Evolutionary conservation across 2,888 invertebrate species (phyloP).

Genomic region (Rhorus exstirpatorius): DNA sequence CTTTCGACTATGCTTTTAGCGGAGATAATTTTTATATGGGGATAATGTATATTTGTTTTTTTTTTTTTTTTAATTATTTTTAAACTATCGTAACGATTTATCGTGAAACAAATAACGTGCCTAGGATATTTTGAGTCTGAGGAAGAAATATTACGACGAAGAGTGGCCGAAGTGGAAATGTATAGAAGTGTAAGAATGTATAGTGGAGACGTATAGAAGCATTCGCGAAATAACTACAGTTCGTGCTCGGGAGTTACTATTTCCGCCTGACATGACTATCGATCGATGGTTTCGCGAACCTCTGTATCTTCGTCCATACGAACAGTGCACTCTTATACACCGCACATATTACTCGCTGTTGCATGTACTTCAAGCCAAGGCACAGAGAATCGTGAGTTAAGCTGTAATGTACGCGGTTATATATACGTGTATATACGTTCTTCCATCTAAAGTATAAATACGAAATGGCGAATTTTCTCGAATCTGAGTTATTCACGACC

Average conservation of each 20-base stretch:
- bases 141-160: slow-evolving; percentile 43
- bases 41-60: no score
- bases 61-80: no score
- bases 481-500: slow-evolving; percentile 45
- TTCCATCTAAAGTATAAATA: not conserved
- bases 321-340: slow-evolving; percentile 59
- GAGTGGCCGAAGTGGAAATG: slow-evolving; percentile 14
- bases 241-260: slow-evolving; percentile 66
- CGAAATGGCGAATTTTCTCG: slow-evolving; percentile 37
- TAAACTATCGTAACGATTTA: no score
- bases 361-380: slow-evolving; percentile 3
- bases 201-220: slow-evolving; percentile 22
- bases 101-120: not conserved
- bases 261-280: slow-evolving; percentile 70
- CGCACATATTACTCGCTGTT: slow-evolving; percentile 35
- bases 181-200: not conserved
- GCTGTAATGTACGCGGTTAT: not conserved
- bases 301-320: slow-evolving; percentile 59
- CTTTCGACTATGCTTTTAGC: no score
- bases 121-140: slow-evolving; percentile 6
- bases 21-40: no score
- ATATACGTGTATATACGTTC: not conserved
- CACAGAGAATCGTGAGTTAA: slow-evolving; percentile 19
- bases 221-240: slow-evolving; percentile 63
- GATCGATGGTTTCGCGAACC: slow-evolving; percentile 67